phyloP scores from a whole-genome alignment of 2,888 invertebrate genomes.

The Aquatica leii region DNA sequence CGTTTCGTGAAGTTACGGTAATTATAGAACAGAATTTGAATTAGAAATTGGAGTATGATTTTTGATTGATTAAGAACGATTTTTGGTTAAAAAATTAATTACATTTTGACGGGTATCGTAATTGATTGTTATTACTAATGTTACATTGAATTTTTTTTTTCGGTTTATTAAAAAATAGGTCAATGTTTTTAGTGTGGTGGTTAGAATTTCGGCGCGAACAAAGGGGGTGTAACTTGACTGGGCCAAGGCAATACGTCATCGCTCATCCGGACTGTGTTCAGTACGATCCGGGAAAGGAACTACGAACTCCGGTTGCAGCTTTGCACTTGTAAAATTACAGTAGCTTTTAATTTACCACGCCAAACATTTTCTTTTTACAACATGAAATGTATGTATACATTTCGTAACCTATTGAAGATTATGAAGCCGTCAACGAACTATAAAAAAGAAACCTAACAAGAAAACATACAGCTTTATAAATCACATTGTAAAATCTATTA shows the following conservation, averaged over 20 bases:
- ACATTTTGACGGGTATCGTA: no score
- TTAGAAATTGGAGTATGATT: no score
- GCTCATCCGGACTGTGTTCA: slow-evolving; percentile 56
- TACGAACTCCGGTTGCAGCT: slow-evolving; percentile 42
- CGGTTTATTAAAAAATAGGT: slow-evolving; percentile 17
- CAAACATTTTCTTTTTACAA: not conserved
- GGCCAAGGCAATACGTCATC: slow-evolving; percentile 57
- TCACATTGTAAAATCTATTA: slow-evolving; percentile 21
- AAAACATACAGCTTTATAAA: slow-evolving; percentile 12
- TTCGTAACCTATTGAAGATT: no score
- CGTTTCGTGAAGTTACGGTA: no score
- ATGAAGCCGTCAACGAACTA: slow-evolving; percentile 1
- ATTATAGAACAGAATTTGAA: no score
- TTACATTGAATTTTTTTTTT: no score
- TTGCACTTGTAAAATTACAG: slow-evolving; percentile 37
- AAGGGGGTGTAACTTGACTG: slow-evolving; percentile 51
- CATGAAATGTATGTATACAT: no score
- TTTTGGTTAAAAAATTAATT: no score
- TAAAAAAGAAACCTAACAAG: slow-evolving; percentile 1
- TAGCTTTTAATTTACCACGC: not conserved
- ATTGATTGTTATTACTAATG: no score
- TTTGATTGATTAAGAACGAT: no score
- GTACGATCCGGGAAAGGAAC: slow-evolving; percentile 48
- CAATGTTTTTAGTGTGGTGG: slow-evolving; percentile 48
- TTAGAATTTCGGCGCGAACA: slow-evolving; percentile 45